Evolutionary conservation across 1,140 invertebrate genomes (phyloP), one percentile per base, ranked within the genome.

Genomic region (Diachasma alloeum): DNA sequence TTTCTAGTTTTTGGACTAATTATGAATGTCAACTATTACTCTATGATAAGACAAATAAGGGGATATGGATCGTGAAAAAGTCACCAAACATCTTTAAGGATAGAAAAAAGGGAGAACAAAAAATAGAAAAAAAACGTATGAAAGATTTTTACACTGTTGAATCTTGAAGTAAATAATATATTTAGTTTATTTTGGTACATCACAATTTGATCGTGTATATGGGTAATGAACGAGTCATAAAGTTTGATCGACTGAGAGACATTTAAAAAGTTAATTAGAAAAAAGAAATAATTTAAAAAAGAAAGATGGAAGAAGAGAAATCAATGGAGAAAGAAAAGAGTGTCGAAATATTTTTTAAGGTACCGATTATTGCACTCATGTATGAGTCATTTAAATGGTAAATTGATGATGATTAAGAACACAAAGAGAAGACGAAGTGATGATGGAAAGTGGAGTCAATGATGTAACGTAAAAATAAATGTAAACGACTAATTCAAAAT

Each of bases 131-230:
- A 19, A 71, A 78, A 77, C 37, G 71, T 87, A 88, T 87, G 86
- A 87, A 89, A 89, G 86, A 88, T 88, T 89, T 88, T 88, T 89
- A 89, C 87, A 88, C 86, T 89, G 87, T 88, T 89, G 84, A 89
- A 86, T 88, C 86, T 88, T 89, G 86, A 89, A 89, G 87, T 88
- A 88, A 89, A 89, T 87, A 87, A 89, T 88, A 88, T 88, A 88
- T 89, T 88, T 88, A 89, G 87, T 89, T 88, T 89, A 88, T 89
- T 89, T 89, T 88, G 87, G 88, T 89, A 88, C 87, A 88, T 89
- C 86, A 87, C 85, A 85, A 87, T 86, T 86, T 86, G 86, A 89
- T 86, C 19, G 37, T 71, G 39, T 48, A 71, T 37, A 69, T 46
- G 19, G 24, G 11, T 26, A 46, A 24, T 72, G 44, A 36, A 19